Conservation (phyloP, 2,888 invertebrate genomes). For the Acheta domesticus region DNA sequence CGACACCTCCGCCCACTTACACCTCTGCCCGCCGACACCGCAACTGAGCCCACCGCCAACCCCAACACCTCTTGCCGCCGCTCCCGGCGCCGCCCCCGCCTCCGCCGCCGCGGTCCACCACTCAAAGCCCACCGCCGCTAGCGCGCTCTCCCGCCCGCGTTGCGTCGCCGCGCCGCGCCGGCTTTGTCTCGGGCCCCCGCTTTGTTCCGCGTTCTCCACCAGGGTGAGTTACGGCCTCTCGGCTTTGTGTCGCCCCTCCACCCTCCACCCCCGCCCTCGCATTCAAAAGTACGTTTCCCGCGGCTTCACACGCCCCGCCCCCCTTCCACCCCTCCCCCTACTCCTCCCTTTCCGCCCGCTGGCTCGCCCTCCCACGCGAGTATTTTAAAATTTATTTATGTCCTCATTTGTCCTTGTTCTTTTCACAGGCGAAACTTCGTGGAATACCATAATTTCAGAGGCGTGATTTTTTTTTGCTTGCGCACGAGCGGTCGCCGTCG, state of each 20-base stretch:
- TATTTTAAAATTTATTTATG: slow-evolving; percentile 11
- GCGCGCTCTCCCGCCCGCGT: too few species aligned
- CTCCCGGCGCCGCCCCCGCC: too few species aligned
- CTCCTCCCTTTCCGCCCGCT: too few species aligned
- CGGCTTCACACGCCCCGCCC: too few species aligned
- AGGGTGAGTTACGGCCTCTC: not conserved
- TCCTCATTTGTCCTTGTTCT: slow-evolving; percentile 18
- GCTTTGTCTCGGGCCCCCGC: not conserved
- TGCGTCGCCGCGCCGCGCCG: not conserved
- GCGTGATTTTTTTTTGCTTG: not conserved
- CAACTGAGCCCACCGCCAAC: too few species aligned
- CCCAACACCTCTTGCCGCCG: too few species aligned
- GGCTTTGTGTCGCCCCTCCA: not conserved
- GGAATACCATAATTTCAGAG: slow-evolving; percentile 18
- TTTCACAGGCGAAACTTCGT: not conserved
- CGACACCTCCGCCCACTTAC: too few species aligned
- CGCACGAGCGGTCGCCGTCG: not conserved
- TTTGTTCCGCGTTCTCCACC: slow-evolving; percentile 9
- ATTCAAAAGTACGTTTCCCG: not conserved
- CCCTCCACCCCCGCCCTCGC: not conserved
- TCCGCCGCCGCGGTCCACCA: too few species aligned
- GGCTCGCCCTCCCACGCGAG: not conserved
- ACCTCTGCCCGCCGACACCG: too few species aligned
- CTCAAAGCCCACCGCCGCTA: too few species aligned
- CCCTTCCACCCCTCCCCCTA: too few species aligned